Base-by-base conservation (phyloP, 2,797 vertebrate species). In the Galagoides demidoff region DNA sequence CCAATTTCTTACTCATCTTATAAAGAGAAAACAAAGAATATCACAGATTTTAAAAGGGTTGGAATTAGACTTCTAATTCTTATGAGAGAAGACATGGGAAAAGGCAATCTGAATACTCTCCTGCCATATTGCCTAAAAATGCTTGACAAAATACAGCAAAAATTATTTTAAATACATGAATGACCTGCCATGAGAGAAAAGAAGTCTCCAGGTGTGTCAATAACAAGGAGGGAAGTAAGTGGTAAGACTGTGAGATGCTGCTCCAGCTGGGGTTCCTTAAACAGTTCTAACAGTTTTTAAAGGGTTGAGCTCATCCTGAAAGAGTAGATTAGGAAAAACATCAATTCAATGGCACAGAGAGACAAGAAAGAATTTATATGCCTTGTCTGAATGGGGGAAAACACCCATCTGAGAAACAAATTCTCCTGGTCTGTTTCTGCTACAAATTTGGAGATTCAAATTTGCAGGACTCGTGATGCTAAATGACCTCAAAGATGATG, bases 21-120 rank as follows among this genome's bases (percentile, higher is more conserved):
- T 31, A 29, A 90, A 63, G 74, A 93, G n/a, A 92, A 87, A 90
- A 87, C 78, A 83, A 85, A 49, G 83, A 63, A 71, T 49, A 93
- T 77, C 34, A 57, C 59, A 66, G 22, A 73, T 66, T 76, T 95
- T 93, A 39, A 83, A 96, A 94, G 64, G 17, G 17, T 90, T 90
- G 31, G 9, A 81, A 90, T 34, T 68, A 83, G 68, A 73, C 14
- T 68, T 92, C 55, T 39, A 88, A 43, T 77, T 90, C 34, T 94
- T 37, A 43, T 20, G 89, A 81, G 19, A 71, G 66, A 39, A 94
- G 19, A 22, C 25, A n/a, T 89, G 16, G 55, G 52, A 17, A 85
- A 93, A 31, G 57, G 77, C 20, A 34, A 45, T 63, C 29, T 88
- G 25, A 82, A 83, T 78, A 25, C 39, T 91, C 37, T 82, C 37